These are phyloP conservation scores for Aphidoletes aphidimyza DNA, from an alignment of 2,888 invertebrate species.

Conservation along the genomic window DNA sequence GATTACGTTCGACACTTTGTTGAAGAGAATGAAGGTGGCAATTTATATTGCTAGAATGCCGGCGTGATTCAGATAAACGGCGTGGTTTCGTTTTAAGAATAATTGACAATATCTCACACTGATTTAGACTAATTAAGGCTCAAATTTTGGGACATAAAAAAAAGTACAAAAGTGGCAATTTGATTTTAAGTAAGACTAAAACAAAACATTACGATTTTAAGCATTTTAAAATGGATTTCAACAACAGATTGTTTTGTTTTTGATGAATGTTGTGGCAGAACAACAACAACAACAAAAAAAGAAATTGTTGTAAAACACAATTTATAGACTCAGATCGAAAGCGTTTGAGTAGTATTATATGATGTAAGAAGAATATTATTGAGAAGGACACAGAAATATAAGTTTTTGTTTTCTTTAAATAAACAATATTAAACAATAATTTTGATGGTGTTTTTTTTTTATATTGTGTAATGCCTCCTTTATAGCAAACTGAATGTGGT, in stretches of 20 bases:
- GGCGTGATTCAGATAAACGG: no score
- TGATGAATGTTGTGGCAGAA: no score
- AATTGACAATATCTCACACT: not conserved
- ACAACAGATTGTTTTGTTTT: no score
- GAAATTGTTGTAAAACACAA: no score
- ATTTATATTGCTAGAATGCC: slow-evolving; percentile 74
- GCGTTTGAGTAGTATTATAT: not conserved
- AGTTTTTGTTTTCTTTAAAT: no score
- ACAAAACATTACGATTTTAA: not conserved
- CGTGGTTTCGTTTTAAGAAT: no score
- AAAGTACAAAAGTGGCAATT: slow-evolving; percentile 37
- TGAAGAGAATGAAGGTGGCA: slow-evolving; percentile 79
- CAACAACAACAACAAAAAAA: no score
- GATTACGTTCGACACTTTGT: slow-evolving; percentile 79
- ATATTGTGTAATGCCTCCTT: not conserved
- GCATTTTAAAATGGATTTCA: no score
- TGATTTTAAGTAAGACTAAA: not conserved
- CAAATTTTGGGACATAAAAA: not conserved
- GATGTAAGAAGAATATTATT: not conserved
- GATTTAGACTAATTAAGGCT: not conserved
- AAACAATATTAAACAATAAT: not conserved
- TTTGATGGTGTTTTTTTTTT: not conserved
- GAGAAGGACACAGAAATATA: not conserved
- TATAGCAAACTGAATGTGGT: not conserved
- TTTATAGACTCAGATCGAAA: not conserved